phyloP scores from a whole-genome alignment of 2,888 invertebrate genomes.

The Xylophagus ater region DNA sequence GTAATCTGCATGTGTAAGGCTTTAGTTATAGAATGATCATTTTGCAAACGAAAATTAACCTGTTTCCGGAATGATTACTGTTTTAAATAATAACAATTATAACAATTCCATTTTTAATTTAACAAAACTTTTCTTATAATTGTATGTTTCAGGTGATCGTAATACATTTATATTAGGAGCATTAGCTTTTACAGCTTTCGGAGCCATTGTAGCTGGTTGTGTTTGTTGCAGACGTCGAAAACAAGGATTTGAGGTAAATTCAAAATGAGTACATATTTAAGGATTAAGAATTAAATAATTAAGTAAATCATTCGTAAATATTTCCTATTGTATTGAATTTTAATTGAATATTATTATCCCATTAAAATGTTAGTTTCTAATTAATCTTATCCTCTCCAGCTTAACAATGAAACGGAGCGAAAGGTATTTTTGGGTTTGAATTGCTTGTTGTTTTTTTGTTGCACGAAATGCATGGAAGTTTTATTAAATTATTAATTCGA shows the following conservation, averaged over 20 bases:
- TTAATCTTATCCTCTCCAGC: slow-evolving; percentile 15
- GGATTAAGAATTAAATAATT: no score
- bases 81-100: no score
- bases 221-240: slow-evolving; percentile 20
- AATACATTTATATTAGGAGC: slow-evolving; percentile 18
- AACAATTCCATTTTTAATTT: no score
- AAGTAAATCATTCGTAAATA: no score
- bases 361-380: slow-evolving; percentile 7
- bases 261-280: no score
- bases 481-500: no score
- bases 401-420: slow-evolving; percentile 20
- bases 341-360: slow-evolving; percentile 11
- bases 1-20: no score
- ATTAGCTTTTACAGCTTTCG: slow-evolving; percentile 17
- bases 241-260: slow-evolving; percentile 21
- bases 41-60: no score
- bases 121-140: no score
- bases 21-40: no score
- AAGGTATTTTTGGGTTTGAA: slow-evolving; percentile 19
- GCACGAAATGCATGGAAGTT: no score
- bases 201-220: slow-evolving; percentile 18
- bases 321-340: slow-evolving; percentile 1
- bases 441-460: slow-evolving; percentile 7
- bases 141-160: slow-evolving; percentile 14
- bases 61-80: no score